Conservation (phyloP, 1,140 invertebrate genomes). For the Condylostylus longicornis region DNA sequence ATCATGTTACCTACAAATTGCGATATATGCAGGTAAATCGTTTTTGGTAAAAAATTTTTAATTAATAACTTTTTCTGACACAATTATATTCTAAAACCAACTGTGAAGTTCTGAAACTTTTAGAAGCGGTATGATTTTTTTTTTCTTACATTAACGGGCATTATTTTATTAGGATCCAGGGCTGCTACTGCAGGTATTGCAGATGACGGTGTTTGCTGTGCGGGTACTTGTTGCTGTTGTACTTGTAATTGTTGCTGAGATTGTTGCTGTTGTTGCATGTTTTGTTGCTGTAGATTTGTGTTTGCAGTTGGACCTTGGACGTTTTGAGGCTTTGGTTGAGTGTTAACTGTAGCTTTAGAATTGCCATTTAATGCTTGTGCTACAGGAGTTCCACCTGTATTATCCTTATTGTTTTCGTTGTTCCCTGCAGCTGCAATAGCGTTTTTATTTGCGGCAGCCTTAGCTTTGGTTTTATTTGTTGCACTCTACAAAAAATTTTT, state of each 20-base stretch:
- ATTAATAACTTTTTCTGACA: no score
- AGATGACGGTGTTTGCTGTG: constrained; percentile 21
- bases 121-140: no score
- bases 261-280: neutral
- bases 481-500: neutral
- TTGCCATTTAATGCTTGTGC: constrained; percentile 6
- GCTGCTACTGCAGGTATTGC: constrained; percentile 30
- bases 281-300: constrained; percentile 7
- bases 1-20: no score
- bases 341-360: neutral
- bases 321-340: neutral
- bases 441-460: constrained; percentile 30
- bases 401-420: constrained; percentile 9
- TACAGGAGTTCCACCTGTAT: constrained; percentile 2
- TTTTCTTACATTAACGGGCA: constrained; percentile 28
- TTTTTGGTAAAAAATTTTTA: neutral
- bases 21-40: no score
- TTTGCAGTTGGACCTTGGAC: constrained; percentile 2
- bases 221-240: constrained; percentile 14
- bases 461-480: constrained; percentile 15
- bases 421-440: constrained; percentile 20
- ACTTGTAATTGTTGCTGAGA: constrained; percentile 9
- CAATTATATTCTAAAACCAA: no score
- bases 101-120: no score
- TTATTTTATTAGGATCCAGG: constrained; percentile 30